Evolutionary conservation across 2,113 vertebrate species (phyloP).

Genomic region (Hypocryptadius cinnamomeus): DNA sequence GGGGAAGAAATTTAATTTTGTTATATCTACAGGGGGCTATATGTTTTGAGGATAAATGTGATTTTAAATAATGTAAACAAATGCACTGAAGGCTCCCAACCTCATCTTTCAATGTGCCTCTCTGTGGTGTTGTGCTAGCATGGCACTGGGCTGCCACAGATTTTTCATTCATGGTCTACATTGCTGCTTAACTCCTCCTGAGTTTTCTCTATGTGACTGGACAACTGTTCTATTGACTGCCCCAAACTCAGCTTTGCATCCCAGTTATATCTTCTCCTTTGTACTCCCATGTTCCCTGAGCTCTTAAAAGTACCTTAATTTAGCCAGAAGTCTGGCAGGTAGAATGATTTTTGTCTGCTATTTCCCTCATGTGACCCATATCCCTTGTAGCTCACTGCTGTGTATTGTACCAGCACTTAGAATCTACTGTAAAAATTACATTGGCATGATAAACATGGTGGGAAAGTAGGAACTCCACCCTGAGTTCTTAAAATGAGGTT

Average conservation of each 20-base stretch:
- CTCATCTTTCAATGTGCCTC: background rate
- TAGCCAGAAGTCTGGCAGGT: background rate
- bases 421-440: background rate
- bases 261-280: background rate
- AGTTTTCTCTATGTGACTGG: background rate
- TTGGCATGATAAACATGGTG: background rate
- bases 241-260: background rate
- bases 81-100: background rate
- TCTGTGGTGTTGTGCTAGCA: background rate
- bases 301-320: background rate
- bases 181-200: background rate
- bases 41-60: background rate
- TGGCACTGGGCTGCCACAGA: background rate
- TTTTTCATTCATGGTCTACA: fast-evolving
- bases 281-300: background rate
- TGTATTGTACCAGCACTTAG: background rate
- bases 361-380: background rate
- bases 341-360: background rate
- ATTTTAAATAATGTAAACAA: background rate
- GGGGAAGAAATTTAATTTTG: background rate
- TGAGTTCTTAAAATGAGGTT: background rate
- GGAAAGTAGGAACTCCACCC: background rate
- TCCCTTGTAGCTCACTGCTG: background rate
- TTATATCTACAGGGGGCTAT: background rate
- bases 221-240: background rate